Evolutionary conservation across 2,113 vertebrate genomes (phyloP), one percentile per base, ranked within the genome.

Genomic region (Cranoglanis bouderius): DNA sequence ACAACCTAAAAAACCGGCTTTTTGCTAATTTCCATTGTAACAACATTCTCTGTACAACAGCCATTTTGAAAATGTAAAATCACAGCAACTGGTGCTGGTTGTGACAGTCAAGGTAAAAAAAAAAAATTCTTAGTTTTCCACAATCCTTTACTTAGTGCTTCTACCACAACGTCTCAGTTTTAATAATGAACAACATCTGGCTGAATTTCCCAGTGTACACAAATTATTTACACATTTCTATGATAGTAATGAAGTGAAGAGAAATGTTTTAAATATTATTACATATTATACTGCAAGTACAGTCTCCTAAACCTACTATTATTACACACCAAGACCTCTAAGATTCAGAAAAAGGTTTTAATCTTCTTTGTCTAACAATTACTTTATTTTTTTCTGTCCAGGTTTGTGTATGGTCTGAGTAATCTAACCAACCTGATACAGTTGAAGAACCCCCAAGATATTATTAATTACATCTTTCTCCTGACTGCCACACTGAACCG

Each of bases 391-490:
- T 6, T 14, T 5, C 89, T 78, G 88, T 43, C 85, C 67, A 97
- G 97, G 4, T 96, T 93, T 81, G 88, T 91, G 55, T 92, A 93
- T n/a, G 92, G 93, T 86, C 46, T 97, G 70, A 93, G 89, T 90
- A 96, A 93, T 88, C 92, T 97, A 75, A 95, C 96, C 0, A 90
- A 90, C 59, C 90, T 97, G 49, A 78, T 94, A 88, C 91, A 84
- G 75, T 92, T 94, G 74, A 94, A 96, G 8, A 96, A 94, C 90
- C 82, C 75, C 21, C 29, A 24, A 1, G 96, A 96, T 88, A 91
- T 94, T 24, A 91, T 92, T 77, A 96, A 96, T 92, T 95, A 96
- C n/a, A 7, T 97, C 53, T 84, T 90, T 38, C 89, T 97, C 87
- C 85, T 96, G 81, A 92, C 93, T 19, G 21, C 40, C 12, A 90